A percentile compares a stretch with the other conserved stretches of the same genome.
Conservation (phyloP, 2,797 vertebrate genomes). For the Crenichthys baileyi region DNA sequence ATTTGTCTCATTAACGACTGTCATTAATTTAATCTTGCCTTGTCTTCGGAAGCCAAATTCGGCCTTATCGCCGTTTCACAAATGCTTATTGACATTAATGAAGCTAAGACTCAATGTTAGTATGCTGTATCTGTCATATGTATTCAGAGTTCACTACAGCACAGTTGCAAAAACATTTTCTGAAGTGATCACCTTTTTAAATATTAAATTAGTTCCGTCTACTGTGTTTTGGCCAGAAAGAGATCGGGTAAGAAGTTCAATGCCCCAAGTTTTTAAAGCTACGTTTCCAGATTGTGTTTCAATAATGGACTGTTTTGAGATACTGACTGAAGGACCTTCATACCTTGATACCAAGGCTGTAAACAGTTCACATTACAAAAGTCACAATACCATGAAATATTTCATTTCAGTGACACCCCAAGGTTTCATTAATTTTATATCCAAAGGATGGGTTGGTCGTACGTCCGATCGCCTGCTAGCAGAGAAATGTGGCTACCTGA, state of each 20-base stretch:
- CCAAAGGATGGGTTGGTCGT: neutral
- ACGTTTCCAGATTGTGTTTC: conserved; percentile 1
- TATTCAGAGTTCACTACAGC: conserved; percentile 7
- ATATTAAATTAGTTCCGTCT: neutral
- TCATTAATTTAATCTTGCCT: neutral
- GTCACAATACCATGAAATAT: conserved; percentile 8
- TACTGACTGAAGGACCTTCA: neutral
- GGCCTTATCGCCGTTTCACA: neutral
- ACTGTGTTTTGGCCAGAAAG: conserved; percentile 1
- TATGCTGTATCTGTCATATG: neutral
- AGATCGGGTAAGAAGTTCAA: neutral
- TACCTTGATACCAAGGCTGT: neutral
- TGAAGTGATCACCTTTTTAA: conserved; percentile 1
- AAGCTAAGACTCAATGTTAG: neutral
- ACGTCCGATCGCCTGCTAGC: neutral
- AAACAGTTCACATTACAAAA: neutral
- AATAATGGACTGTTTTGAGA: neutral
- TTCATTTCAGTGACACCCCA: neutral
- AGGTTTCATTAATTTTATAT: neutral
- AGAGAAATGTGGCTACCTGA: neutral
- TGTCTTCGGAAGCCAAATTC: conserved; percentile 1
- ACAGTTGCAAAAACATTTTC: conserved; percentile 9
- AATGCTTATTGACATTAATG: neutral
- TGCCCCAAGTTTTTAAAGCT: conserved; percentile 2
- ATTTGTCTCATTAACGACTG: neutral